Base-by-base conservation (phyloP, 2,888 invertebrate genomes). In the Cantharis rufa region DNA sequence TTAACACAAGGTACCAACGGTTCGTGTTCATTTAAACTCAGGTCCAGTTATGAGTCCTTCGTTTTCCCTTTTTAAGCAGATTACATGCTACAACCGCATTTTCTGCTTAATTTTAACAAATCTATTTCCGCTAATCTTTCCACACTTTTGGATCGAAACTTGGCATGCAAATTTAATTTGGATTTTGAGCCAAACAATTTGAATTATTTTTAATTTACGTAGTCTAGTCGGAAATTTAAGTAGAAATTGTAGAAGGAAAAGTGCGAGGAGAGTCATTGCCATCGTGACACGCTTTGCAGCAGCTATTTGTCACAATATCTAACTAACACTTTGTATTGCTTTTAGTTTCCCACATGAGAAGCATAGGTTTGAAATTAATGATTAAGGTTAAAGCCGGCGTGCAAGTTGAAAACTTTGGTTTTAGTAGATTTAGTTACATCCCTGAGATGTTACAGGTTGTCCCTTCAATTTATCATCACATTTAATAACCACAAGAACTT, bases 1-100 rank as follows among this genome's bases (percentile, higher is more conserved):
- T 82, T 82, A 83, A 79, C 79, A 71, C 75, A 79, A 80, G 78
- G 78, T 78, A 80, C 78, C 81, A 74, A 72, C 70, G 72, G 66
- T 68, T 66, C 75, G 73, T 64, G 16, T 64, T 64, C 18, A 21
- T 21, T 15, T 16, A 64, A 63, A 62, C 62, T 16, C 64, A 16
- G 64, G 64, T 64, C 21, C 16, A 64, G 21, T 21, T 18, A 18
- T 21, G 15, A 64, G 64, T 21, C 64, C 64, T 21, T 21, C 18
- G 18, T 78, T 78, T 79, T 81, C 78, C 71, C 69, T 62, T 75
- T 63, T 61, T 77, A 77, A 77, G 74, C 75, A 71, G 77, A 77
- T 77, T 77, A 77, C 70, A 64, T 15, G 24, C n/a, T 32, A 13
- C 66, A 68, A 13, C 76, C 73, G 70, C 70, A 72, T 70, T 72